phyloP scores from a whole-genome alignment of 1,140 invertebrate genomes.

The Hylyphantes graminicola region DNA sequence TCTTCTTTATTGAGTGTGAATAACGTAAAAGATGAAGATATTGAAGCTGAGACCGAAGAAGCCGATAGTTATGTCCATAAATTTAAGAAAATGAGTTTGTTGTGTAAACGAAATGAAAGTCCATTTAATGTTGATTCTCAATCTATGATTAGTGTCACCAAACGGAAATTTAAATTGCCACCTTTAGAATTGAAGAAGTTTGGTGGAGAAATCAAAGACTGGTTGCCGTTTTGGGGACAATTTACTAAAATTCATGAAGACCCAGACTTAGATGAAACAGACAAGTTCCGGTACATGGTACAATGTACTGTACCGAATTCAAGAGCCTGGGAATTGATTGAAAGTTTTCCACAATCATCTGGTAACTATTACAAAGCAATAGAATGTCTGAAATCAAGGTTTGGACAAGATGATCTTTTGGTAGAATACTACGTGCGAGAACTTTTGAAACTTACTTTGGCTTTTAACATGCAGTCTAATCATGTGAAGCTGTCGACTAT shows the following conservation, averaged over 20 bases:
- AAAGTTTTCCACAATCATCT: conserved; percentile 52
- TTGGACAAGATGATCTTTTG: conserved; percentile 56
- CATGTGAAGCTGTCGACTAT: background rate
- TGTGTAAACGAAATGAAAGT: background rate
- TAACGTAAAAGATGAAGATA: background rate
- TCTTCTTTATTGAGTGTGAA: background rate
- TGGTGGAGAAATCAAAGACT: conserved; percentile 18
- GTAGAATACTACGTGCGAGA: conserved; percentile 61
- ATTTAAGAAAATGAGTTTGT: background rate
- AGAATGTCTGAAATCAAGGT: conserved; percentile 44
- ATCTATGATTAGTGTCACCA: background rate
- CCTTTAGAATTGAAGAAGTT: conserved; percentile 12
- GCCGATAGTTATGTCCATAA: background rate
- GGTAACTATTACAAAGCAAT: conserved; percentile 61
- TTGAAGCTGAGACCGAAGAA: background rate
- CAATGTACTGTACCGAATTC: background rate
- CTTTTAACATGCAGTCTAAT: background rate
- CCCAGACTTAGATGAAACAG: conserved; percentile 1
- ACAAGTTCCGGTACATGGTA: conserved; percentile 19
- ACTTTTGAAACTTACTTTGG: background rate
- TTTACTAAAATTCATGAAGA: conserved; percentile 1
- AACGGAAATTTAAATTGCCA: background rate
- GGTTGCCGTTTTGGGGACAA: conserved; percentile 20
- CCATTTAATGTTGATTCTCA: background rate
- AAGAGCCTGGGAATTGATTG: conserved; percentile 51